A percentile compares a stretch with the other conserved stretches of the same genome.
These are phyloP conservation scores for Corythornis vintsioides DNA, from an alignment of 2,113 vertebrate species.

Conservation along the genomic window DNA sequence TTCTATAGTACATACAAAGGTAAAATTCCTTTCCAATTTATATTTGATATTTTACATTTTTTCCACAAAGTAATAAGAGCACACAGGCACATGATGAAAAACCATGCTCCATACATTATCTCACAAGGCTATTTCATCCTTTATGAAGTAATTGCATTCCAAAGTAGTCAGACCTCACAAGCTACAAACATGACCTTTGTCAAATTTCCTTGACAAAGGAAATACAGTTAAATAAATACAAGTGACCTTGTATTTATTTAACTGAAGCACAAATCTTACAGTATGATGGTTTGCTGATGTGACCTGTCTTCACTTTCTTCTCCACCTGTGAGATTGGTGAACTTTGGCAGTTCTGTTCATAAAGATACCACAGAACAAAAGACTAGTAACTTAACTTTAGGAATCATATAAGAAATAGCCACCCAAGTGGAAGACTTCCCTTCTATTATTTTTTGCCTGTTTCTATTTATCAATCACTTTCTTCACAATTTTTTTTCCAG, in stretches of 20 bases:
- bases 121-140: neutral
- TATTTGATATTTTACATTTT: neutral
- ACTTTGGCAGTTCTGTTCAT: neutral
- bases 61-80: neutral
- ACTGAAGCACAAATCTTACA: neutral
- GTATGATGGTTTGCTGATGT: neutral
- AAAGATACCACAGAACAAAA: neutral
- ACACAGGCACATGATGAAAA: neutral
- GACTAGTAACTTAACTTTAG: neutral
- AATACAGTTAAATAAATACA: neutral
- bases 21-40: neutral
- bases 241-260: neutral
- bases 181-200: neutral
- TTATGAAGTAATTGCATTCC: neutral
- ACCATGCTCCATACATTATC: neutral
- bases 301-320: neutral
- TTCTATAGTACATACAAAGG: neutral
- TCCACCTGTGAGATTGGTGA: neutral
- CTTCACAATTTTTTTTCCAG: neutral
- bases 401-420: neutral
- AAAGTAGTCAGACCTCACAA: neutral
- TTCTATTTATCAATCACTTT: neutral
- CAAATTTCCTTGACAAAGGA: too few relatives aligned
- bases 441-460: neutral
- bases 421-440: neutral